Base-by-base conservation (phyloP, 2,888 invertebrate species). In the Epinotia ramella region DNA sequence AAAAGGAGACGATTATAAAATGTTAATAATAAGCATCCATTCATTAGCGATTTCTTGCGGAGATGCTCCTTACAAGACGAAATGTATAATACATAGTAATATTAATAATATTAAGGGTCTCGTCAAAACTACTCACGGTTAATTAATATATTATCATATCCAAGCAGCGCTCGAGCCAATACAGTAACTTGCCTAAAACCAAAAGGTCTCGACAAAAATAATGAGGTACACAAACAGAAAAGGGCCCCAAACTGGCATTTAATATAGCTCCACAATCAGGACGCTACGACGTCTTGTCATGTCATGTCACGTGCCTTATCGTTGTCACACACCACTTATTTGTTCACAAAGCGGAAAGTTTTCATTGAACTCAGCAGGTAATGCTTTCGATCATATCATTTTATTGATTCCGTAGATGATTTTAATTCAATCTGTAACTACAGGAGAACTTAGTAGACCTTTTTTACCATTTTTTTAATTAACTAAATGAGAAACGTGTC, bases 401-500 rank as follows among this genome's bases (percentile, higher is more conserved):
- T 49, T 49, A 13, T 49, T 49, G 13, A 49, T 4, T 69, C 24
- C 16, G 46, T 44, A 7, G 24, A 59, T 44, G 11, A 1, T 28
- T 9, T 64, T 20, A 12, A 46, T 16, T 65, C 49, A 1, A 65
- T n/a, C 2, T 18, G 20, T 11, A 65, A 33, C 4, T 44, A 16
- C 13, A 68, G 6, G 12, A 65, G 62, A 4, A 5, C 46, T 40
- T 2, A 40, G 68, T 53, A 53, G n/a, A n/a, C 9, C 13, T 64
- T 64, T 24, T 66, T 66, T 64, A 59, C 11, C 44, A 20, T 71
- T n/a, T 64, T 70, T 75, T 76, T 67, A 76, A 76, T 76, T 71
- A 75, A 71, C 62, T 46, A 63, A 76, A 76, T 67, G 76, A 72
- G 62, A 71, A 76, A 62, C 46, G 66, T 71, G 40, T 44, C 71